A percentile compares a stretch with the other conserved stretches of the same genome.
phyloP scores from a whole-genome alignment of 2,797 vertebrate genomes.

The Muraenolepis orangiensis region DNA sequence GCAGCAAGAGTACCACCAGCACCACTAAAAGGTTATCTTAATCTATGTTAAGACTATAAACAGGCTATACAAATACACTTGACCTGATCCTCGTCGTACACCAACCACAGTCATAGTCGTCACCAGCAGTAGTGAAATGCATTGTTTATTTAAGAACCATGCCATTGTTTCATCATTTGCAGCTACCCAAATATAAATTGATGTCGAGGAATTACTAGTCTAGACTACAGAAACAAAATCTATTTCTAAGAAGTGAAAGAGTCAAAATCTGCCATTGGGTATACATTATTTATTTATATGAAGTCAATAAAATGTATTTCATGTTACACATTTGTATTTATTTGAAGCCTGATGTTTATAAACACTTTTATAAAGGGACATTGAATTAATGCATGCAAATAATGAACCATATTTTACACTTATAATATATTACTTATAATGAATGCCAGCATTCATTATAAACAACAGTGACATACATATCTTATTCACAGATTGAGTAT shows the following conservation, averaged over 20 bases:
- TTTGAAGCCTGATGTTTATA: background rate
- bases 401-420: slow-evolving; percentile 15
- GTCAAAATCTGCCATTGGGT: background rate
- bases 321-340: background rate
- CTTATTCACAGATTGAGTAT: background rate
- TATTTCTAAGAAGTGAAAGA: background rate
- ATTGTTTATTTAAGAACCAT: background rate
- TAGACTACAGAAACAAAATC: background rate
- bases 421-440: too few species aligned
- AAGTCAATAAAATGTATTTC: background rate
- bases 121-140: background rate
- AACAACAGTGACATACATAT: slow-evolving; percentile 24
- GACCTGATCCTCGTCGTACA: background rate
- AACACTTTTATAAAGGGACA: background rate
- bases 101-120: background rate
- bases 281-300: background rate
- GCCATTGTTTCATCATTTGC: background rate
- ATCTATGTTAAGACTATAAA: background rate
- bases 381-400: background rate
- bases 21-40: background rate
- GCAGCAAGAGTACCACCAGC: background rate
- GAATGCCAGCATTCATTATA: slow-evolving; percentile 70
- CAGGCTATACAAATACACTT: background rate
- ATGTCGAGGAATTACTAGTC: background rate
- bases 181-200: background rate